Conservation (phyloP, 2,797 vertebrate species). For the Enteromius anoplus region DNA sequence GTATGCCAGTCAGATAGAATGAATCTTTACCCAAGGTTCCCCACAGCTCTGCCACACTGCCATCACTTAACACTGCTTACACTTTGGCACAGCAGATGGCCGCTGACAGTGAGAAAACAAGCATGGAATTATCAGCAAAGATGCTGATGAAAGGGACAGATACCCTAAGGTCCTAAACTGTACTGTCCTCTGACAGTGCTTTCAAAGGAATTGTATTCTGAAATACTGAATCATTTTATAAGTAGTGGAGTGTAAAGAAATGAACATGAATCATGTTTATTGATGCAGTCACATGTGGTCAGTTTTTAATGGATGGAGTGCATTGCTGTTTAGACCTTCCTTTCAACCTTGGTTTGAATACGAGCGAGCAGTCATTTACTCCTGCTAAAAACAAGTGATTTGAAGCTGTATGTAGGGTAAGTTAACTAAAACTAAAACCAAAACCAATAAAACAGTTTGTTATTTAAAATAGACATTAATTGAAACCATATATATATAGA, state of each 20-base stretch:
- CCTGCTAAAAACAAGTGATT: not conserved
- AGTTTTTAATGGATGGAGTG: not conserved
- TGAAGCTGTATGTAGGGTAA: not conserved
- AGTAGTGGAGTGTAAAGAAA: not conserved
- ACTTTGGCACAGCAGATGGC: slow-evolving; percentile 46
- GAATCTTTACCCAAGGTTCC: slow-evolving; percentile 18
- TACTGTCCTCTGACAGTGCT: not conserved
- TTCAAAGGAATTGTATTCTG: not conserved
- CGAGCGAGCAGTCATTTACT: not conserved
- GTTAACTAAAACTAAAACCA: not conserved
- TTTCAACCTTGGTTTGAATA: not conserved
- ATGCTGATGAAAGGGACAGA: slow-evolving; percentile 9
- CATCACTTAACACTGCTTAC: slow-evolving; percentile 53
- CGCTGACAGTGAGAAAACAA: slow-evolving; percentile 37
- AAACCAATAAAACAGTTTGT: not conserved
- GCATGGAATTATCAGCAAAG: slow-evolving; percentile 38
- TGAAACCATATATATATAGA: not conserved
- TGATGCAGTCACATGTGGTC: not conserved
- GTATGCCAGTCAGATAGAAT: slow-evolving; percentile 2
- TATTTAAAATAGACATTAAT: not conserved
- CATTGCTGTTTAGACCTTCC: not conserved
- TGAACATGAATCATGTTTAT: not conserved
- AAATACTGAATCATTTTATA: not conserved
- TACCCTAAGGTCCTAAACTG: slow-evolving; percentile 1
- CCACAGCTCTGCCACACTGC: slow-evolving; percentile 29